Percentiles rank a stretch among this genome's conserved stretches.
phyloP scores from a whole-genome alignment of 2,888 invertebrate genomes.

The Drosophila nr. medialis region DNA sequence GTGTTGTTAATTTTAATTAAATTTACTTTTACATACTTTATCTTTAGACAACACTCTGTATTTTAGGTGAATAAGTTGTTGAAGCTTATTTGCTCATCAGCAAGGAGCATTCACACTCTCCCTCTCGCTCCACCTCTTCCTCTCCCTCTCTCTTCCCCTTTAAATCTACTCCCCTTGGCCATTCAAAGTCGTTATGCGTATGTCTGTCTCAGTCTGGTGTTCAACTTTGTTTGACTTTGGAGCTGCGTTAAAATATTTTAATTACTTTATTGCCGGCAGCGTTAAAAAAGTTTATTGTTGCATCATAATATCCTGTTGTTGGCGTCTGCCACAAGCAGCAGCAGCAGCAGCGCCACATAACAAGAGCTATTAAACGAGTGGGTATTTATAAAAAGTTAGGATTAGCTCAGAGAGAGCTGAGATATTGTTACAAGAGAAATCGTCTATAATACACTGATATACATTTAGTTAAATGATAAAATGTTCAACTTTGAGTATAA shows the following conservation, averaged over 20 bases:
- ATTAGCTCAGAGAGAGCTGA: neutral
- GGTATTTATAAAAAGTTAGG: slow-evolving; percentile 3
- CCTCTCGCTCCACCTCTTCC: neutral
- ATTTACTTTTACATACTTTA: slow-evolving; percentile 44
- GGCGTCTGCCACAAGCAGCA: slow-evolving; percentile 47
- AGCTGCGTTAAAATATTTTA: slow-evolving; percentile 65
- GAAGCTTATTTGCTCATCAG: slow-evolving; percentile 24
- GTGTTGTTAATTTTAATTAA: slow-evolving; percentile 39
- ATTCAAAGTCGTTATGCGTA: slow-evolving; percentile 4
- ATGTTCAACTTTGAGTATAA: neutral
- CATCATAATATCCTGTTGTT: slow-evolving; percentile 56
- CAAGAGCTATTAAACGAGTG: slow-evolving; percentile 1
- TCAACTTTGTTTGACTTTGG: slow-evolving; percentile 61
- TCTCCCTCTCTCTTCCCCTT: neutral
- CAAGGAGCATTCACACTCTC: neutral
- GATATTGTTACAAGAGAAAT: neutral
- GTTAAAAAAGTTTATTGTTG: slow-evolving; percentile 67
- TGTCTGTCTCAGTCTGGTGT: slow-evolving; percentile 17
- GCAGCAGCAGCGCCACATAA: slow-evolving; percentile 36
- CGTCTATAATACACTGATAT: slow-evolving; percentile 1
- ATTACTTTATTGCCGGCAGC: slow-evolving; percentile 64
- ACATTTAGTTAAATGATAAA: neutral
- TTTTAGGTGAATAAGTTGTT: slow-evolving; percentile 25
- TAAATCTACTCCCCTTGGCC: neutral
- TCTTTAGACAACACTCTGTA: slow-evolving; percentile 12